Base-by-base conservation (phyloP, 1,140 invertebrate species). In the Oppia nitens region DNA sequence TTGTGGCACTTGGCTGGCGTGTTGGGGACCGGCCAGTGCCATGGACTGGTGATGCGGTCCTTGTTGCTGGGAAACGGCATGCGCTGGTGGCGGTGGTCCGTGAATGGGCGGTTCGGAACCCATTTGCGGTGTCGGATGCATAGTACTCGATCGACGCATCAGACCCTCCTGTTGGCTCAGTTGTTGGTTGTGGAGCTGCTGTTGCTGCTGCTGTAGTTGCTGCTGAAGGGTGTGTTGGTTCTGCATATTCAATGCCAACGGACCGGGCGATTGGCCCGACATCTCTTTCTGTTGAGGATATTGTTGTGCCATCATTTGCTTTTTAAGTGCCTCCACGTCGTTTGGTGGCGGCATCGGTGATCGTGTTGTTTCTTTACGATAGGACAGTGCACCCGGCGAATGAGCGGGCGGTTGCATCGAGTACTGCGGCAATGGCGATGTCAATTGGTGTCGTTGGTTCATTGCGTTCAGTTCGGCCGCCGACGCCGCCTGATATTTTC, bases 1-100 rank as follows among this genome's bases (percentile, higher is more conserved):
- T 32, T 82, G 80, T 55, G 79, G 79, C 32, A 83, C 81, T 71
- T 83, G 82, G 64, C 78, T 78, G 20, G 79, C 79, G 67, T 84
- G 81, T 28, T 83, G 82, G 61, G 84, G 83, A 50, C 78, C 80
- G 29, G 77, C 74, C 2, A 77, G 75, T 32, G 77, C 74, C 2
- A 77, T 75, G 64, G 76, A 77, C 47, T 76, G 72, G 53, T 76
- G 21, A 24, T n/a, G 17, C 14, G 29, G 32, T n/a, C n/a, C n/a
- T n/a, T n/a, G n/a, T 21, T 51, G 58, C 28, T 63, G 61, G 23
- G 60, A 59, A 29, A 64, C 59, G 40, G 60, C 59, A 56, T 65
- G 64, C 12, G 63, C 64, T 17, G 63, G 32, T n/a, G 45, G 61
- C 23, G 66, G 65, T 24, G 64, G 65, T 3, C 56, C 60, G 4